Evolutionary conservation across 1,140 invertebrate species (phyloP).

Genomic region (Drosophila bocki): DNA sequence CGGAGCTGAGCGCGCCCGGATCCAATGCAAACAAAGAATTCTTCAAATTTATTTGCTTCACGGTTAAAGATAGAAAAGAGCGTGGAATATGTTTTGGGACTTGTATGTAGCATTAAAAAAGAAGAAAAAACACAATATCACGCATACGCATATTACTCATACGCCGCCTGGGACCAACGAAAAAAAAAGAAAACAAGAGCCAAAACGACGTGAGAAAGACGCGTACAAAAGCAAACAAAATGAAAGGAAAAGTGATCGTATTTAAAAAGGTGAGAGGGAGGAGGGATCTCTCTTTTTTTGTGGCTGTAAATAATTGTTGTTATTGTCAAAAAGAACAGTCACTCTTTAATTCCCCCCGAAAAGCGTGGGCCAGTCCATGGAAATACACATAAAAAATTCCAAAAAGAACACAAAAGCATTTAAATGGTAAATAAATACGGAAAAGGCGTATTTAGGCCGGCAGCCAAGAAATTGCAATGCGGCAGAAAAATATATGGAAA

Average conservation of each 20-base stretch:
- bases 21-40: constrained; percentile 61
- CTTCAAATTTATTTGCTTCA: constrained; percentile 73
- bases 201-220: constrained; percentile 48
- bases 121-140: constrained; percentile 29
- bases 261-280: neutral
- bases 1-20: constrained; percentile 19
- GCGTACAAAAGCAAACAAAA: constrained; percentile 28
- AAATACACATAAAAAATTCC: constrained; percentile 2
- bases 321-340: constrained; percentile 36
- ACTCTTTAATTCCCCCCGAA: neutral
- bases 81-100: constrained; percentile 47
- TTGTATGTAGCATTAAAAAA: constrained; percentile 49
- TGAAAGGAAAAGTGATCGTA: constrained; percentile 18
- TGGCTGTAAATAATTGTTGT: constrained; percentile 10
- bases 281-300: neutral
- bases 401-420: constrained; percentile 3
- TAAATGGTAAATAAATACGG: constrained; percentile 22
- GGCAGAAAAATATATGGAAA: neutral
- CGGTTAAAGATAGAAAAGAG: constrained; percentile 35
- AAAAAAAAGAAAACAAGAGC: neutral
- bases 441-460: neutral
- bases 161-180: constrained; percentile 49
- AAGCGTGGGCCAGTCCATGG: constrained; percentile 15
- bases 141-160: constrained; percentile 71
- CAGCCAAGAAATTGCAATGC: neutral